A percentile compares a stretch with the other conserved stretches of the same genome.
Evolutionary conservation across 2,888 invertebrate genomes (phyloP).

Genomic region (Xylophagus ater): DNA sequence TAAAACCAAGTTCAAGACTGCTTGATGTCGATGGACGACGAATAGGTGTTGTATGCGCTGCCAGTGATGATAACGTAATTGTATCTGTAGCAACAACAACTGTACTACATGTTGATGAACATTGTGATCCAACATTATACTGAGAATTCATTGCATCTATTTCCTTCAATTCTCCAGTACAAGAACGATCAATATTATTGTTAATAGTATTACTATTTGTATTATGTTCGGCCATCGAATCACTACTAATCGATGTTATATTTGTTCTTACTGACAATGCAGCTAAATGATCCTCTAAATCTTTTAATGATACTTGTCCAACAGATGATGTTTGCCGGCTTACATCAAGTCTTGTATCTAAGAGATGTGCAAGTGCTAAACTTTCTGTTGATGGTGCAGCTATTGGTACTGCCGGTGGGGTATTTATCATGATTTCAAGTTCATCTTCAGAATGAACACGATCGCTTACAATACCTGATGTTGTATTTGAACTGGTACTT

Average conservation of each 20-base stretch:
- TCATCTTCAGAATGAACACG: slow-evolving; percentile 91
- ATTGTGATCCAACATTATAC: slow-evolving; percentile 65
- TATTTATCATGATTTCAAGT: slow-evolving; percentile 76
- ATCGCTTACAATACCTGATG: slow-evolving; percentile 93
- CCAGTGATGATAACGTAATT: slow-evolving; percentile 26
- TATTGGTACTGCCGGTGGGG: slow-evolving; percentile 60
- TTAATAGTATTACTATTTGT: too few species aligned
- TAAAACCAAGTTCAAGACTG: slow-evolving; percentile 72
- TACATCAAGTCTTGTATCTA: slow-evolving; percentile 49
- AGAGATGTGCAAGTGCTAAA: slow-evolving; percentile 63
- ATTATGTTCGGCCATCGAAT: slow-evolving; percentile 24
- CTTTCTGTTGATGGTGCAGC: slow-evolving; percentile 76
- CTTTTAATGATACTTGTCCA: slow-evolving; percentile 37
- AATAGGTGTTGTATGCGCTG: slow-evolving; percentile 37
- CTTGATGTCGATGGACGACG: slow-evolving; percentile 66
- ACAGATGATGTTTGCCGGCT: slow-evolving; percentile 47
- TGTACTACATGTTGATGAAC: slow-evolving; percentile 78
- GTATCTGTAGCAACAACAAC: slow-evolving; percentile 58
- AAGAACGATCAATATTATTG: slow-evolving; percentile 18
- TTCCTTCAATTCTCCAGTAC: slow-evolving; percentile 30
- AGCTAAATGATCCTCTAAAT: slow-evolving; percentile 39
- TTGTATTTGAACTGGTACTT: slow-evolving; percentile 91
- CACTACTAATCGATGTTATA: slow-evolving; percentile 21
- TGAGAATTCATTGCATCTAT: slow-evolving; percentile 42
- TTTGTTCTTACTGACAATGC: slow-evolving; percentile 34